Evolutionary conservation across 2,888 invertebrate genomes (phyloP), one percentile per base, ranked within the genome.

Genomic region (Caprella mutica): DNA sequence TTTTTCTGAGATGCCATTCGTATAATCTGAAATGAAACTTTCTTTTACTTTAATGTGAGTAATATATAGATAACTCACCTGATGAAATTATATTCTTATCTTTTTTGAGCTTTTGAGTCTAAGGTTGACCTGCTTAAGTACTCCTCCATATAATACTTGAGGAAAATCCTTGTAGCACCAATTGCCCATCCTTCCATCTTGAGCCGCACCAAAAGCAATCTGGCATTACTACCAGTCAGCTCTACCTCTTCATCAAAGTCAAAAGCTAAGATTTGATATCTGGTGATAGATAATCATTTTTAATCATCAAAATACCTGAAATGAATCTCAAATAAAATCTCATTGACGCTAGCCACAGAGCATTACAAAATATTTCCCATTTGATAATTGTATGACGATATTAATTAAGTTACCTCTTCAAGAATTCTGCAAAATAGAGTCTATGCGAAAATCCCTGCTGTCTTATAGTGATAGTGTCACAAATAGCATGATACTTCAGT

Each of bases 101-200:
- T 14, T 9, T 9, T 33, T 33, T 14, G 33, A 35, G 12, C 14
- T 14, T 14, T 12, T 14, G 9, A 35, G 12, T 35, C 14, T 33
- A 33, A 33, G 33, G 14, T 9, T 68, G 70, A 83, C 82, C 85
- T 80, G 24, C 88, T 81, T 65, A 90, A 74, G 71, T 85, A 89
- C 73, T 90, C 90, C 71, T 88, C 89, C 70, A 88, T 87, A 72
- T 88, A 89, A 71, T 90, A 89, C 70, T 86, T 87, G 8, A 90
- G 74, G 71, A 89, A 88, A 1, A 91, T 87, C 75, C 88, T 87
- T 0, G 80, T 81, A 71, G 86, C 87, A n/a, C 90, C 90, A 62
- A 91, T 78, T 12, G 82, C 77, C 87, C 88, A 91, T 0, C 89
- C 90, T 73, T 91, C 90, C 86, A 91, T 86, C 73, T 89, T 89